Conservation (phyloP, 2,113 vertebrate species). For the Numenius arquata region DNA sequence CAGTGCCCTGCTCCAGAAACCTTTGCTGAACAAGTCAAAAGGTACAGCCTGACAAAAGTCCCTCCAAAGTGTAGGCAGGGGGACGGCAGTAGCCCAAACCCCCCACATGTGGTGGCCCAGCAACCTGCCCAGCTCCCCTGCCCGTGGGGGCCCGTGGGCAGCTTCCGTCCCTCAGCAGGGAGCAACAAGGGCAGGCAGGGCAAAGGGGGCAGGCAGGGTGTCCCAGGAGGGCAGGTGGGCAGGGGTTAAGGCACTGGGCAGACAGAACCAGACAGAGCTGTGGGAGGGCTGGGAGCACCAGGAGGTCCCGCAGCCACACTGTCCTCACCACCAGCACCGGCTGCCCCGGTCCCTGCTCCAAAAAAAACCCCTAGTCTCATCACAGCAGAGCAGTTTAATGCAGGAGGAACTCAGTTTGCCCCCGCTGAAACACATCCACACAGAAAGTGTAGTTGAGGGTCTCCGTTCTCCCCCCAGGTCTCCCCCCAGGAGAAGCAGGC, state of each 20-base stretch:
- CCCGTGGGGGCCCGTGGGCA: neutral
- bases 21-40: neutral
- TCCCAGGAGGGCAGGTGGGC: neutral
- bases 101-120: fast-evolving
- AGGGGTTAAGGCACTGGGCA: neutral
- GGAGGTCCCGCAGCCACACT: neutral
- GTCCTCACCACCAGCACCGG: fast-evolving
- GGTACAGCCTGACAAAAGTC: neutral
- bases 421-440: neutral
- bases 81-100: neutral
- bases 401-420: neutral
- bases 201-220: neutral
- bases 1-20: neutral
- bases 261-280: neutral
- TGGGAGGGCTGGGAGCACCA: neutral
- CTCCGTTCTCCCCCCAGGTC: neutral
- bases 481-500: neutral
- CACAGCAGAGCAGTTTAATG: neutral
- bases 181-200: neutral
- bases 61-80: neutral
- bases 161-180: neutral
- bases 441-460: neutral
- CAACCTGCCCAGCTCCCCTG: neutral
- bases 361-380: neutral
- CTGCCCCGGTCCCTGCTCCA: neutral